phyloP scores from a whole-genome alignment of 1,140 invertebrate species.

The Asbolus verrucosus region DNA sequence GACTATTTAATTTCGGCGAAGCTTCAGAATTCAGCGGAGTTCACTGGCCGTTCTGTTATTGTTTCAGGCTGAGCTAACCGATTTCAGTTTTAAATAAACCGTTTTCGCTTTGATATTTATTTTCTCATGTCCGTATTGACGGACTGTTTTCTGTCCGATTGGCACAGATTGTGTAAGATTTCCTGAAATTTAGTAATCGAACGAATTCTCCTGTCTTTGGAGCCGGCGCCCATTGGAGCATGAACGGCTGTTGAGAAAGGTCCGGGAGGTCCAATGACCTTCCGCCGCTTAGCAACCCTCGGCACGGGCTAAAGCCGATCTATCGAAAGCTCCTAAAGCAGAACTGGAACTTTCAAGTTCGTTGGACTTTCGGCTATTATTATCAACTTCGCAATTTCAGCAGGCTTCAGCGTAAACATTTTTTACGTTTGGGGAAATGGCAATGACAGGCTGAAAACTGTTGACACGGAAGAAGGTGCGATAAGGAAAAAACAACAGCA shows the following conservation, averaged over 20 bases:
- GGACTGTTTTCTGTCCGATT: not conserved
- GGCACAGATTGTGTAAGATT: slow-evolving; percentile 21
- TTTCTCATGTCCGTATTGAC: slow-evolving; percentile 11
- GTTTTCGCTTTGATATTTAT: slow-evolving; percentile 14
- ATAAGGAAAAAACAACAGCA: no score
- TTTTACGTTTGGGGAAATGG: no score
- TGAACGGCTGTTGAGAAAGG: slow-evolving; percentile 42
- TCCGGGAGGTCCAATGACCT: slow-evolving; percentile 46
- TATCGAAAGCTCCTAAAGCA: slow-evolving; percentile 40
- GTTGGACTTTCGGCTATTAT: slow-evolving; percentile 35
- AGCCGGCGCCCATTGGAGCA: slow-evolving; percentile 15
- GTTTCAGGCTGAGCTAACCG: slow-evolving; percentile 33
- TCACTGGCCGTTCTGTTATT: slow-evolving; percentile 30
- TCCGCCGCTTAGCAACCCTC: slow-evolving; percentile 41
- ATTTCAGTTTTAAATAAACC: slow-evolving; percentile 35
- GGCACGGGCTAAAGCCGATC: slow-evolving; percentile 27
- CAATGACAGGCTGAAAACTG: no score
- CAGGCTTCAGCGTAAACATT: slow-evolving; percentile 2
- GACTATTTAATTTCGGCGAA: slow-evolving; percentile 31
- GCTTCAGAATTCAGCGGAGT: slow-evolving; percentile 22
- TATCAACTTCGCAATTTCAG: slow-evolving; percentile 21
- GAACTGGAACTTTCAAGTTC: slow-evolving; percentile 36
- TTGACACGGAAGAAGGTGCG: no score
- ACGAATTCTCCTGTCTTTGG: not conserved
- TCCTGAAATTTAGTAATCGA: not conserved